Conservation (phyloP, 2,888 invertebrate genomes). For the Andrena haemorrhoa region DNA sequence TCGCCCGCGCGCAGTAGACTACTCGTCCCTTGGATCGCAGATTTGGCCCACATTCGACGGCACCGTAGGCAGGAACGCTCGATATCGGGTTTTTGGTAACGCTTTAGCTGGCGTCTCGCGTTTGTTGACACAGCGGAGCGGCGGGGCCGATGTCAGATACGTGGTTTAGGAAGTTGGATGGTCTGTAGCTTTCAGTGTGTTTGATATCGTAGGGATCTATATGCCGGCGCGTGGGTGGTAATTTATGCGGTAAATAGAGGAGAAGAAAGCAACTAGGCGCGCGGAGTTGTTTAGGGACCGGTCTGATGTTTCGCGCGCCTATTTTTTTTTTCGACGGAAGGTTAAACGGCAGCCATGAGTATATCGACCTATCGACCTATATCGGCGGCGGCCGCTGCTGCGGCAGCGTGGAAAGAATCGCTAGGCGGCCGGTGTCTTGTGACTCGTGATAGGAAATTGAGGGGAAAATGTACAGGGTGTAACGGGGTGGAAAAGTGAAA, state of each 20-base stretch:
- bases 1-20: not conserved
- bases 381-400: not conserved
- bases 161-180: not conserved
- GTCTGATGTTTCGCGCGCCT: not conserved
- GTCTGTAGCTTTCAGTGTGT: not conserved
- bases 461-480: not conserved
- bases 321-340: conserved; percentile 15
- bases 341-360: conserved; percentile 47
- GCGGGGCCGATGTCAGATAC: too few relatives aligned
- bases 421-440: conserved; percentile 6
- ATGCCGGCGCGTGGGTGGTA: not conserved
- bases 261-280: not conserved
- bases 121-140: too few relatives aligned
- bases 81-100: not conserved
- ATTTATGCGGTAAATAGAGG: conserved; percentile 30
- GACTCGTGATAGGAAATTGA: conserved; percentile 9
- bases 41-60: not conserved
- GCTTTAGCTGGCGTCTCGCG: not conserved
- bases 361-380: conserved; percentile 58
- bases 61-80: not conserved
- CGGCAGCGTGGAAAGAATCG: conserved; percentile 13
- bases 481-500: not conserved
- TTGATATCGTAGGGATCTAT: not conserved
- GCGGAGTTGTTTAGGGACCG: conserved; percentile 5
- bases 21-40: not conserved